These are phyloP conservation scores for Taurulus bubalis DNA, from an alignment of 2,113 vertebrate species.

Conservation along the genomic window DNA sequence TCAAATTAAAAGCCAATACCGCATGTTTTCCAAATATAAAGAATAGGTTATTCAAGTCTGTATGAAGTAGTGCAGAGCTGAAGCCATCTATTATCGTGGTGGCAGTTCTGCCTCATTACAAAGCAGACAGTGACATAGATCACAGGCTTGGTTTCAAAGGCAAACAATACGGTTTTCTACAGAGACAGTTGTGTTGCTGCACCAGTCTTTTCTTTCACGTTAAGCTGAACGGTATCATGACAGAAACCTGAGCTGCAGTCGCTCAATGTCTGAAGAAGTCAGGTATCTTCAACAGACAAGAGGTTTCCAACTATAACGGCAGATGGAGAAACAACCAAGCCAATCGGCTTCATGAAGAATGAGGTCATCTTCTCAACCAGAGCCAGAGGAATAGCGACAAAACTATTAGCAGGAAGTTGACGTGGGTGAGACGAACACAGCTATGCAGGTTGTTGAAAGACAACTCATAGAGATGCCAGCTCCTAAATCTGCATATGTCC, in stretches of 20 bases:
- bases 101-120: constrained; percentile 30
- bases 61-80: neutral
- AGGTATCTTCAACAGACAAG: neutral
- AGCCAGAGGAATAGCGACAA: neutral
- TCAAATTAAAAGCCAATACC: constrained; percentile 63
- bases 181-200: neutral
- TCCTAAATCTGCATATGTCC: neutral
- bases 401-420: neutral
- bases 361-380: neutral
- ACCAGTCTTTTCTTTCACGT: constrained; percentile 9
- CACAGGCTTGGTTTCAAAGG: neutral
- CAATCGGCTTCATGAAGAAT: neutral
- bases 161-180: neutral
- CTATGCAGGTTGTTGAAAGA: neutral
- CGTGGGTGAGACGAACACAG: neutral
- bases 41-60: constrained; percentile 24
- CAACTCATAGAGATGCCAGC: neutral
- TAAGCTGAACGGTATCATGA: neutral
- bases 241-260: no score
- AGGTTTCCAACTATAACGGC: neutral
- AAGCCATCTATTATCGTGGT: constrained; percentile 25
- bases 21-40: constrained; percentile 42
- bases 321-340: neutral
- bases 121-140: constrained; percentile 21
- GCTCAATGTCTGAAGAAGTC: neutral